Base-by-base conservation (phyloP, 2,113 vertebrate genomes). In the Callospermophilus lateralis region DNA sequence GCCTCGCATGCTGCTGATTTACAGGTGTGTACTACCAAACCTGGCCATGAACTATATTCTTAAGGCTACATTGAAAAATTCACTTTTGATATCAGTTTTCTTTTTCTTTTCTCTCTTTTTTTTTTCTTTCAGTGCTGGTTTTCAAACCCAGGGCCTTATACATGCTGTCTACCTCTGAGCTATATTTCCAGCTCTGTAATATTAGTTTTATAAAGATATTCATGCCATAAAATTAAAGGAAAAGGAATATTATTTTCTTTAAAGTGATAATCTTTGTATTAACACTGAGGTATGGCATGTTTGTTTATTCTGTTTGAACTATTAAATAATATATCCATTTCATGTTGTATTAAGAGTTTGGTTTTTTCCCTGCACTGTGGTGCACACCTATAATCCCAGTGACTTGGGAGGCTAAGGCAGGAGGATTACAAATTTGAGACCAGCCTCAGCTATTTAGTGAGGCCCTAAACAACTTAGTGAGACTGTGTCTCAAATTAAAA, bases 281-380 rank as follows among this genome's bases (percentile, higher is more conserved):
- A 90, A 86, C 92, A 92, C 39, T 84, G 58, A 84, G 58, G 19
- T 48, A 42, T 53, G 45, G 17, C 48, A 63, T 67, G 53, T 73
- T 94, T 77, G 22, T 93, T 89, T 93, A 93, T 93, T 70, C 22
- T 42, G 81, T 89, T 81, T 93, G 42, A 76, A 22, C 45, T 96
- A 48, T 90, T 92, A 94, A 91, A 84, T 89, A 86, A 70, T n/a
- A 55, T 48, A 80, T 16, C 26, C 86, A 11, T 95, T 84, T 92
- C 81, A n/a, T 70, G 67, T 89, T 95, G 37, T 4, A 72, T 77
- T 86, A 87, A 74, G 70, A 92, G 28, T 61, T 92, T 84, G 58
- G 53, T 84, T 58, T 58, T 58, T 58, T 6, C 55, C 55, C 55
- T 20, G 55, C 7, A 20, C 61, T 63, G 61, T 63, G 61, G 24